Percentiles rank a stretch among this genome's conserved stretches.
Evolutionary conservation across 2,113 vertebrate genomes (phyloP).

Genomic region (Eubucco bourcierii): DNA sequence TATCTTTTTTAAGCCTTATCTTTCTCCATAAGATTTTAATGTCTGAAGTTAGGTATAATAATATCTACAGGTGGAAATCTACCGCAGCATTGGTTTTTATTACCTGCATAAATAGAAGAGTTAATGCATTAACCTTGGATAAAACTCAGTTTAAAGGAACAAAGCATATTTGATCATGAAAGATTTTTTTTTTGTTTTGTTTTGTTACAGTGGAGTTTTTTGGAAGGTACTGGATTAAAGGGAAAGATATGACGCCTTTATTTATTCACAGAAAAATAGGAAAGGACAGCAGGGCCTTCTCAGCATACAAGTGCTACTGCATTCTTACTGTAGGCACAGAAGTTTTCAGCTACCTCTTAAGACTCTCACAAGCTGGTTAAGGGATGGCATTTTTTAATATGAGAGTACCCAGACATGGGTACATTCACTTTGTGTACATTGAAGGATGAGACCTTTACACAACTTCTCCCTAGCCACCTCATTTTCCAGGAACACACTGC

Average conservation of each 20-base stretch:
- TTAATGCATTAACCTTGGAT: not conserved
- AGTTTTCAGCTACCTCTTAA: not conserved
- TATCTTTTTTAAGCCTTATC: not conserved
- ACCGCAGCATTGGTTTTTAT: not conserved
- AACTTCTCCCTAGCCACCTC: not conserved
- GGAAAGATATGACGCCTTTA: not conserved
- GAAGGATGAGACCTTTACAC: not conserved
- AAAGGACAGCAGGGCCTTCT: not conserved
- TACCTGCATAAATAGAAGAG: not conserved
- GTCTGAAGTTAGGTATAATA: not conserved
- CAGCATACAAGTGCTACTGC: not conserved
- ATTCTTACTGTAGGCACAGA: not conserved
- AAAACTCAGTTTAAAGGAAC: not conserved
- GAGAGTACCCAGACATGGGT: not conserved
- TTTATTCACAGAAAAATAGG: not conserved
- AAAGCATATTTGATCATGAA: not conserved
- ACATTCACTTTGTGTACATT: not conserved
- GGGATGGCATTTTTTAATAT: not conserved
- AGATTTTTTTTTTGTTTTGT: too few relatives aligned
- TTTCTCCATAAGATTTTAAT: not conserved
- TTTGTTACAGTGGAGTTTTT: not conserved
- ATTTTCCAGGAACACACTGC: not conserved
- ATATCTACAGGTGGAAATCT: not conserved
- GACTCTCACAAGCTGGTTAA: not conserved
- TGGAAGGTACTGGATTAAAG: not conserved